Base-by-base conservation (phyloP, 2,888 invertebrate species). In the Drosophila meridionalis region DNA sequence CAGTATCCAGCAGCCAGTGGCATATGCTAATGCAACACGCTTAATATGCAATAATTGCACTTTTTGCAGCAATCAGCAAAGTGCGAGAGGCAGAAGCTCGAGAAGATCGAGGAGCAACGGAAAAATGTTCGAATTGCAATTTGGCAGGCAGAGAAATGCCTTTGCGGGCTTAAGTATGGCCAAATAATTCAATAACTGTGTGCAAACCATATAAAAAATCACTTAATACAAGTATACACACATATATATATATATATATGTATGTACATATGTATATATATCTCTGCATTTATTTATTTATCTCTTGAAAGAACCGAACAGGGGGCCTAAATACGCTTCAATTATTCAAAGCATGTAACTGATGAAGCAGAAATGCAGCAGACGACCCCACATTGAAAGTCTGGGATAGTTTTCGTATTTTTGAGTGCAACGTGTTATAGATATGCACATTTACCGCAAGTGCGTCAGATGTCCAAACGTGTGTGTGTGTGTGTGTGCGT, bases 311-410 rank as follows among this genome's bases (percentile, higher is more conserved):
- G 32, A 20, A 59, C 28, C 42, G 28, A 20, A 30, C 43, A 60
- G 63, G 14, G 73, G 73, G 70, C 62, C 80, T 81, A 85, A 87
- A 85, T 85, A 83, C 85, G 85, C 89, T 81, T 91, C 89, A 90
- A 90, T 90, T 90, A 90, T 90, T 90, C 90, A 90, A 83, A 87
- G 83, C 90, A 89, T 90, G 91, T 91, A 90, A 90, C 90, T 91
- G 90, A 90, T 90, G 90, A 89, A 90, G 91, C 89, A 88, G 83
- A 90, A 91, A 82, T 87, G 77, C 71, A 72, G 73, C 73, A 76
- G 69, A 71, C 64, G 61, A 52, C 52, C 60, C 38, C 61, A 66
- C 56, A 52, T 32, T 30, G 63, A 56, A 68, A 42, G 69, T 36
- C 14, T 11, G 20, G 75, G 62, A 63, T 67, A 71, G 69, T 78